phyloP scores from a whole-genome alignment of 1,140 invertebrate species.

The Megalopta genalis region DNA sequence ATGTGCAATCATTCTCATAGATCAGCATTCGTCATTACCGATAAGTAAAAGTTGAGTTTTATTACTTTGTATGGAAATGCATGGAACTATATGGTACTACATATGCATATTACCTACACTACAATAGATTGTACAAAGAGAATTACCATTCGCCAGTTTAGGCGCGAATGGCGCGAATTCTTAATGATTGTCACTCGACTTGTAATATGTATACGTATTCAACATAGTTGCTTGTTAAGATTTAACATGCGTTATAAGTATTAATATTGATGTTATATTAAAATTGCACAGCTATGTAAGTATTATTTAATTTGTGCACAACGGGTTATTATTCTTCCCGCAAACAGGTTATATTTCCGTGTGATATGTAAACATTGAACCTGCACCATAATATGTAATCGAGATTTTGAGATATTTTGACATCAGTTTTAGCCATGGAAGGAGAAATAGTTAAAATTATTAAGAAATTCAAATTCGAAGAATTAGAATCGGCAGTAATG shows the following conservation, averaged over 20 bases:
- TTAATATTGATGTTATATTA: not conserved
- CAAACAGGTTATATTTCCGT: not conserved
- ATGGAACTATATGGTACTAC: no score
- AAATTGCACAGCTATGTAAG: not conserved
- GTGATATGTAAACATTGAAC: not conserved
- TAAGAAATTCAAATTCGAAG: slow-evolving; percentile 72
- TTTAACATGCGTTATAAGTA: no score
- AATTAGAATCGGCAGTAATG: slow-evolving; percentile 66
- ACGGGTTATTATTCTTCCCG: slow-evolving; percentile 1
- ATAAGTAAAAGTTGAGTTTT: not conserved
- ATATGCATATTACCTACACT: no score
- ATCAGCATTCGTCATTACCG: not conserved
- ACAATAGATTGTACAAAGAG: no score
- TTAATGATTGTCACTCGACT: not conserved
- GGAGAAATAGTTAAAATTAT: slow-evolving; percentile 46
- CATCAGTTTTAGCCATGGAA: not conserved
- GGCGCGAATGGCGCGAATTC: not conserved
- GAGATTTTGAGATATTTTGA: slow-evolving; percentile 25
- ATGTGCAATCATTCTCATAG: no score
- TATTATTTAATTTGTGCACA: not conserved
- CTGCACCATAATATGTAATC: not conserved
- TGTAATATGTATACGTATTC: not conserved
- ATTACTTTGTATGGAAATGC: no score
- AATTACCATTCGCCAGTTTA: no score
- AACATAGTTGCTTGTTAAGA: no score